Percentiles rank a stretch among this genome's conserved stretches.
phyloP scores from a whole-genome alignment of 2,113 vertebrate species.

The Sphyrna mokarran region DNA sequence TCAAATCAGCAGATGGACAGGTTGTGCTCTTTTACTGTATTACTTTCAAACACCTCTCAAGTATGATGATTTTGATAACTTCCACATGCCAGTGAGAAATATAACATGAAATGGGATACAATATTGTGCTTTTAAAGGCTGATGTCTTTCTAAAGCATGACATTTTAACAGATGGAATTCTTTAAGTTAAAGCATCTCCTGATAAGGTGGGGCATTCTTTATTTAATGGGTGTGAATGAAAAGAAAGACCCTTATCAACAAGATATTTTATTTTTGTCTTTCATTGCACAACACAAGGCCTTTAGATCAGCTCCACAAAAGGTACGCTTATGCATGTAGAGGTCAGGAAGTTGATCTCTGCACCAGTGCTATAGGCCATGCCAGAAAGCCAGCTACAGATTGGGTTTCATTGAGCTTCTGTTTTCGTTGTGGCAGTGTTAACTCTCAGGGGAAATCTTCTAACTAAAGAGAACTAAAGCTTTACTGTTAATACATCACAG shows the following conservation, averaged over 20 bases:
- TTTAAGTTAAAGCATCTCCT: neutral
- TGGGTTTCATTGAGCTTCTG: neutral
- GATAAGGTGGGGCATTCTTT: slow-evolving; percentile 24
- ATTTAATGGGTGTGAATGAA: slow-evolving; percentile 1
- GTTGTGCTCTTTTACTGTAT: neutral
- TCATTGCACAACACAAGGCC: neutral
- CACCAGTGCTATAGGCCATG: neutral
- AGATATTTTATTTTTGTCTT: slow-evolving; percentile 3
- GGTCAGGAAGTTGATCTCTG: slow-evolving; percentile 22
- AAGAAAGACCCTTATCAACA: slow-evolving; percentile 28
- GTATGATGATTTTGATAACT: slow-evolving; percentile 6
- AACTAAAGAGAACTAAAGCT: neutral
- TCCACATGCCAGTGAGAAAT: slow-evolving; percentile 15
- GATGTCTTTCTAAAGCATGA: slow-evolving; percentile 1
- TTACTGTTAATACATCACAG: neutral
- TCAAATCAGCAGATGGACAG: neutral
- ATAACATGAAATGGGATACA: neutral
- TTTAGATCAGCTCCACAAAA: slow-evolving; percentile 27
- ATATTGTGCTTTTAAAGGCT: neutral
- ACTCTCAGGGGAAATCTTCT: neutral
- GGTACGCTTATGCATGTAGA: neutral
- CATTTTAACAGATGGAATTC: slow-evolving; percentile 35
- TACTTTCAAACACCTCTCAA: neutral
- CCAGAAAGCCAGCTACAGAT: slow-evolving; percentile 12
- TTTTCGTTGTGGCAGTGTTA: neutral